phyloP scores from a whole-genome alignment of 1,140 invertebrate genomes.

The Brachionus asplanchnoidis region DNA sequence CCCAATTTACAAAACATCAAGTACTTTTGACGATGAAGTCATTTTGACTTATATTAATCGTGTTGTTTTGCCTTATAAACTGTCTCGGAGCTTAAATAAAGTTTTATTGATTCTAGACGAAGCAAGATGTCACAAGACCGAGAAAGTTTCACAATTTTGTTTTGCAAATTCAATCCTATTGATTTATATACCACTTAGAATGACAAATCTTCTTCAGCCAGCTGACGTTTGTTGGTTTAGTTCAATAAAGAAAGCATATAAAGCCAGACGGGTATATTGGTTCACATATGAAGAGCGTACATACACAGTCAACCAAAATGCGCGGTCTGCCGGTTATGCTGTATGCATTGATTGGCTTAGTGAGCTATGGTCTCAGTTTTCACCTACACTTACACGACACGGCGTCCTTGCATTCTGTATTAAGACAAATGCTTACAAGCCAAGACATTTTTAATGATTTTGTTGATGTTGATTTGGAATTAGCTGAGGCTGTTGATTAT shows the following conservation, averaged over 20 bases:
- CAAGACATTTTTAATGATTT: no score
- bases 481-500: background rate
- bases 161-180: background rate
- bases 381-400: background rate
- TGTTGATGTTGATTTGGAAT: background rate
- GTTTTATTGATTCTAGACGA: background rate
- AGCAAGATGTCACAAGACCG: background rate
- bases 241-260: background rate
- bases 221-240: background rate
- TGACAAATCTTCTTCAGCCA: background rate
- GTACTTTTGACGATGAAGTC: background rate
- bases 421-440: background rate
- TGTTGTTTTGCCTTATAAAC: background rate
- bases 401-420: background rate
- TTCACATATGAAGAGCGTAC: background rate
- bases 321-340: background rate
- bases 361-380: background rate
- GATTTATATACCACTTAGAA: background rate
- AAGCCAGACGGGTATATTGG: background rate
- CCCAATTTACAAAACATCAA: background rate
- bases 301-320: background rate
- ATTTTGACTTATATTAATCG: background rate
- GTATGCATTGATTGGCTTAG: background rate
- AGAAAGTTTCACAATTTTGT: background rate
- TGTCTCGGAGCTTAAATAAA: background rate